Percentiles rank a stretch among this genome's conserved stretches.
Evolutionary conservation across 2,113 vertebrate genomes (phyloP).

Genomic region (Cranoglanis bouderius): DNA sequence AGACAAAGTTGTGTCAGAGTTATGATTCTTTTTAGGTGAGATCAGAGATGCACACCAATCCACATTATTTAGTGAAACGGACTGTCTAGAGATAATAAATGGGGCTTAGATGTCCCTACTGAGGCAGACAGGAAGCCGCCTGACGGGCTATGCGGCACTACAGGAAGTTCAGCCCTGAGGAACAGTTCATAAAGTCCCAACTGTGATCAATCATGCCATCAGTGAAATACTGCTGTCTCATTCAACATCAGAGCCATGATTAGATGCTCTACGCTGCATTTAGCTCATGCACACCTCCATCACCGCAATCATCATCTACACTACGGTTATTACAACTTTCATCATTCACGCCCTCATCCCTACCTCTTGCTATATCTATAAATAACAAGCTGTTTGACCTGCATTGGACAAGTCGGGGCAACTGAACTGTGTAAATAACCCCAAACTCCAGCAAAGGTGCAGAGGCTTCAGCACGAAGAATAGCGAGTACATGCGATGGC

Average conservation of each 20-base stretch:
- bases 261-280: not conserved
- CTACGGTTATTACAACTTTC: slow-evolving; percentile 26
- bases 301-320: slow-evolving; percentile 33
- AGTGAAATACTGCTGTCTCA: slow-evolving; percentile 24
- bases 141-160: slow-evolving; percentile 75
- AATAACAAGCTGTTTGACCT: slow-evolving; percentile 79
- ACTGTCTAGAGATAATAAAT: slow-evolving; percentile 76
- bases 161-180: slow-evolving; percentile 86
- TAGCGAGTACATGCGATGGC: slow-evolving; percentile 60
- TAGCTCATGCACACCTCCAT: slow-evolving; percentile 4
- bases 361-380: slow-evolving; percentile 64
- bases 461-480: slow-evolving; percentile 31
- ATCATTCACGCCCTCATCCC: slow-evolving; percentile 38
- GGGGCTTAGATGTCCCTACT: slow-evolving; percentile 69
- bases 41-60: slow-evolving; percentile 55
- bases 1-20: slow-evolving; percentile 68
- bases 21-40: slow-evolving; percentile 57
- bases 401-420: slow-evolving; percentile 78
- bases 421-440: slow-evolving; percentile 81
- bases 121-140: slow-evolving; percentile 84
- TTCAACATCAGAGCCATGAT: slow-evolving; percentile 6
- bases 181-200: slow-evolving; percentile 87
- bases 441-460: slow-evolving; percentile 65
- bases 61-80: slow-evolving; percentile 62
- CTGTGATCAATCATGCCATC: slow-evolving; percentile 80